phyloP scores from a whole-genome alignment of 1,140 invertebrate genomes.

The Melitaea cinxia region DNA sequence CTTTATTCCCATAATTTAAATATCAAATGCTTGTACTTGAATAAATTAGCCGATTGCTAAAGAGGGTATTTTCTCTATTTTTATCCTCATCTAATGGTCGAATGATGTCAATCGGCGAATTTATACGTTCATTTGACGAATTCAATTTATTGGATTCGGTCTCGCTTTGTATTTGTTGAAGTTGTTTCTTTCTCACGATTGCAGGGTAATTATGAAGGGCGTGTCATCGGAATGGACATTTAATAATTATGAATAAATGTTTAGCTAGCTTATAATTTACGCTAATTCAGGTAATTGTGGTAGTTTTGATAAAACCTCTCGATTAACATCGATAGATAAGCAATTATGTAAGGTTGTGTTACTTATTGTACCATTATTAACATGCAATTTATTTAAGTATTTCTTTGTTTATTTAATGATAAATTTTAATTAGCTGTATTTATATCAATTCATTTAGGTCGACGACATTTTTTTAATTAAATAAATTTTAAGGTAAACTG shows the following conservation, averaged over 20 bases:
- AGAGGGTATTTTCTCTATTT: slow-evolving; percentile 32
- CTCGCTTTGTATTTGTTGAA: slow-evolving; percentile 21
- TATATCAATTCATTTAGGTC: neutral
- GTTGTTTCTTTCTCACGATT: slow-evolving; percentile 30
- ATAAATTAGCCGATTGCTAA: slow-evolving; percentile 29
- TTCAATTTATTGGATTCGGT: slow-evolving; percentile 57
- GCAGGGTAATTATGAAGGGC: slow-evolving; percentile 27
- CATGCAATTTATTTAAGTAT: slow-evolving; percentile 15
- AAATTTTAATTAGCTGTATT: slow-evolving; percentile 9
- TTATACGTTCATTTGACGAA: slow-evolving; percentile 62
- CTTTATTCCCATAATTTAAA: slow-evolving; percentile 79
- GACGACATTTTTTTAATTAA: neutral
- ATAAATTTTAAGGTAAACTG: neutral
- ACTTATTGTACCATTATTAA: slow-evolving; percentile 14
- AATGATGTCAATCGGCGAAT: slow-evolving; percentile 58
- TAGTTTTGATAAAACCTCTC: slow-evolving; percentile 16
- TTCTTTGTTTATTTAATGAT: slow-evolving; percentile 3
- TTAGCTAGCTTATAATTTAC: slow-evolving; percentile 20
- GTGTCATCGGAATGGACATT: slow-evolving; percentile 20
- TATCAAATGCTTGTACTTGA: slow-evolving; percentile 62
- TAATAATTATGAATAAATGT: slow-evolving; percentile 15
- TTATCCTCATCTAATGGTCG: slow-evolving; percentile 47
- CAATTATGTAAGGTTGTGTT: slow-evolving; percentile 16
- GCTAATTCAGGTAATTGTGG: slow-evolving; percentile 3
- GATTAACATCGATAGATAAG: slow-evolving; percentile 3